Percentiles rank a stretch among this genome's conserved stretches.
These are phyloP conservation scores for Teleiodes luculella DNA, from an alignment of 2,888 invertebrate genomes.

Conservation along the genomic window DNA sequence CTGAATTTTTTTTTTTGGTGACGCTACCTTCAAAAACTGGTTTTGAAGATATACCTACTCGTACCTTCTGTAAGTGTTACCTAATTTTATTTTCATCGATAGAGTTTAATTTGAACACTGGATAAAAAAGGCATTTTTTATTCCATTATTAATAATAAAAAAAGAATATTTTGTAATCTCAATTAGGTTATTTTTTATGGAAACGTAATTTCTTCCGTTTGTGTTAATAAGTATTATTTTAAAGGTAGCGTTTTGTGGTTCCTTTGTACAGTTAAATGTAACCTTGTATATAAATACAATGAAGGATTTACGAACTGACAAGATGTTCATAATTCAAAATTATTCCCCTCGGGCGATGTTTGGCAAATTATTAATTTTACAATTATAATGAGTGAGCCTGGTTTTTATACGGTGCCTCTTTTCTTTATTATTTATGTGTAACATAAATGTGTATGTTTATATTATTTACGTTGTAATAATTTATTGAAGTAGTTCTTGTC, in stretches of 20 bases:
- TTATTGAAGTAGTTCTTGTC: no score
- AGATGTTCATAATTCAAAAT: slow-evolving; percentile 42
- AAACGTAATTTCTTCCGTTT: not conserved
- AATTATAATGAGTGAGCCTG: slow-evolving; percentile 32
- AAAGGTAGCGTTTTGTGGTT: not conserved
- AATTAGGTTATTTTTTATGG: no score
- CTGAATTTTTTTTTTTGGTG: not conserved
- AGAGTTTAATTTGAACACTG: no score
- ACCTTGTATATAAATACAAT: slow-evolving; percentile 24
- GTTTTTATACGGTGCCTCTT: not conserved
- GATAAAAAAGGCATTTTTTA: no score
- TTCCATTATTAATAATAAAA: no score
- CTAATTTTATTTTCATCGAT: no score
- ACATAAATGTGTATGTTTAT: no score
- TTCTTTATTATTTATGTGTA: no score
- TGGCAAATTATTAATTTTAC: slow-evolving; percentile 50
- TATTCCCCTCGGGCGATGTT: slow-evolving; percentile 33
- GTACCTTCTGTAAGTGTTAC: not conserved
- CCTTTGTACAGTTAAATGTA: not conserved
- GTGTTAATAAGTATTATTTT: not conserved
- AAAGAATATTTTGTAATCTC: no score
- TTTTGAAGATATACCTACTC: not conserved
- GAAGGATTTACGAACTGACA: slow-evolving; percentile 58
- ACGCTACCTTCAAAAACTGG: slow-evolving; percentile 12
- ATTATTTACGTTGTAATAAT: no score